These are phyloP conservation scores for Chaenodraco wilsoni DNA, from an alignment of 2,797 vertebrate genomes.

Conservation along the genomic window DNA sequence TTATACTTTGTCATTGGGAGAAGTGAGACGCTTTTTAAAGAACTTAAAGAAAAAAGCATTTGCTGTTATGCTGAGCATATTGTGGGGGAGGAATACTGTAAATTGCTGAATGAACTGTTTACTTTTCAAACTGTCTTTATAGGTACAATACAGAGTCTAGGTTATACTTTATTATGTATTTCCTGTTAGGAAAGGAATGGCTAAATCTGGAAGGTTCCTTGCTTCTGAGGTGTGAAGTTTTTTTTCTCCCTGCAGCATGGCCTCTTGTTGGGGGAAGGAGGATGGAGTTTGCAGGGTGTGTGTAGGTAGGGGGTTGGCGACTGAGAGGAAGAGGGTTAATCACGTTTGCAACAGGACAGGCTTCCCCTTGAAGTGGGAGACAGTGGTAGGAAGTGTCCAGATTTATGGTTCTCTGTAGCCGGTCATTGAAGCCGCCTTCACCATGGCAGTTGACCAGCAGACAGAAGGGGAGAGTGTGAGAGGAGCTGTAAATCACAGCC, in stretches of 20 bases:
- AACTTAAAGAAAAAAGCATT: constrained; percentile 31
- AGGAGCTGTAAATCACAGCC: constrained; percentile 79
- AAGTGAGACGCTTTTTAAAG: constrained; percentile 41
- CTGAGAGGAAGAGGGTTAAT: constrained; percentile 79
- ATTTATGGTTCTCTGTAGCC: constrained; percentile 81
- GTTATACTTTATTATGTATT: constrained; percentile 40
- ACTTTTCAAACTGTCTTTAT: constrained; percentile 11
- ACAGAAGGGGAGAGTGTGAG: constrained; percentile 71
- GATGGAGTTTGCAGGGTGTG: constrained; percentile 44
- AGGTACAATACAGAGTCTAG: constrained; percentile 11
- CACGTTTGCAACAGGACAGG: constrained; percentile 81
- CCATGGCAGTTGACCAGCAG: constrained; percentile 78
- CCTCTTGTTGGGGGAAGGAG: constrained; percentile 44
- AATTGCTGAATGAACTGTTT: constrained; percentile 23
- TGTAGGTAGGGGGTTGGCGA: constrained; percentile 47
- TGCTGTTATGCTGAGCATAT: constrained; percentile 37
- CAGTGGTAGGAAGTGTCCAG: constrained; percentile 85
- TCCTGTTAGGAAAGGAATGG: constrained; percentile 43
- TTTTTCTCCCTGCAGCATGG: constrained; percentile 46
- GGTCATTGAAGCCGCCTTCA: constrained; percentile 73
- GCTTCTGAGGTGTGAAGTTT: constrained; percentile 64
- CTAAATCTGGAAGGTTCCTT: constrained; percentile 38
- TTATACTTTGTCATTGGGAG: constrained; percentile 58
- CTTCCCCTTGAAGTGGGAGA: constrained; percentile 85
- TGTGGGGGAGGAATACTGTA: constrained; percentile 18